Conservation (phyloP, 2,797 vertebrate genomes). For the Crocidura indochinensis region DNA sequence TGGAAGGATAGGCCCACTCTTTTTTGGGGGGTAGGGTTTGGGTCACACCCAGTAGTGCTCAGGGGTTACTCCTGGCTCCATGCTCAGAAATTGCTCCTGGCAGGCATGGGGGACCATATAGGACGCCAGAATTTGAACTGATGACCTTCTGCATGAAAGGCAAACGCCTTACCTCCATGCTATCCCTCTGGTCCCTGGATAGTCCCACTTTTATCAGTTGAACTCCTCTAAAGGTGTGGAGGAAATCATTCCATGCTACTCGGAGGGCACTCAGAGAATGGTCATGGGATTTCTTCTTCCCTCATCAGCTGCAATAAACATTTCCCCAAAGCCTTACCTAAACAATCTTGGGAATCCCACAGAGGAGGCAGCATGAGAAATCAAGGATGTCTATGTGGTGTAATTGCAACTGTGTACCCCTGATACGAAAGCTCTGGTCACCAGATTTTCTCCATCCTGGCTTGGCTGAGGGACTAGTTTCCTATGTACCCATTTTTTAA, state of each 20-base stretch:
- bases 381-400: background rate
- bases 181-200: too few relatives aligned
- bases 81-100: too few relatives aligned
- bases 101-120: too few relatives aligned
- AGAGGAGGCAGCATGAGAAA: background rate
- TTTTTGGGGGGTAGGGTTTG: too few relatives aligned
- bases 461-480: slow-evolving; percentile 61
- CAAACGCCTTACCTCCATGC: too few relatives aligned
- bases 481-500: background rate
- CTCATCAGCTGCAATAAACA: background rate
- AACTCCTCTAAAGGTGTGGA: slow-evolving; percentile 52
- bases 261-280: background rate
- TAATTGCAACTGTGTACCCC: too few relatives aligned
- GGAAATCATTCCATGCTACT: background rate
- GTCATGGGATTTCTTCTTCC: background rate
- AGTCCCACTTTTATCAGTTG: slow-evolving; percentile 58
- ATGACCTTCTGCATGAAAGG: too few relatives aligned
- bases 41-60: too few relatives aligned
- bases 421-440: too few relatives aligned
- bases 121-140: too few relatives aligned
- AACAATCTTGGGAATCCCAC: background rate
- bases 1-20: slow-evolving; percentile 19
- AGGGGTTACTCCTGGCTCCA: too few relatives aligned
- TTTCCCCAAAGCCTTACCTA: background rate
- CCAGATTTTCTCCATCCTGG: background rate